A percentile compares a stretch with the other conserved stretches of the same genome.
Conservation (phyloP, 1,140 invertebrate genomes). For the Lethrus apterus region DNA sequence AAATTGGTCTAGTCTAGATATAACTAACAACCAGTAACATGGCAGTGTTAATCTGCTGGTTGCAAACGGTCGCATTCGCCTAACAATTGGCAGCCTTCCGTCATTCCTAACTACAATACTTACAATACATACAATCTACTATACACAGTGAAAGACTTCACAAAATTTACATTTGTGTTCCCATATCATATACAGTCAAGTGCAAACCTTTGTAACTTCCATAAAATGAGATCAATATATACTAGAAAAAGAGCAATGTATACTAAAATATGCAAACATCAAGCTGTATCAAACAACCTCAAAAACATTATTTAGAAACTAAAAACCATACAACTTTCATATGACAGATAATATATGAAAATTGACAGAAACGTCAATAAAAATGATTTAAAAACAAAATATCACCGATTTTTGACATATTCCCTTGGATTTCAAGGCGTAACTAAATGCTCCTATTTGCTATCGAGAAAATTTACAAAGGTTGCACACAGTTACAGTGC, state of each 20-base stretch:
- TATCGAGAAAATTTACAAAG: constrained; percentile 8
- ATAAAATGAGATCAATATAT: constrained; percentile 7
- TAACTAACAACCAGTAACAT: constrained; percentile 18
- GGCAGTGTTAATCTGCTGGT: constrained; percentile 23
- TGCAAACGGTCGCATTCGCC: constrained; percentile 16
- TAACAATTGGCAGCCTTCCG: constrained; percentile 8
- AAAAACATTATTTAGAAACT: too few species aligned
- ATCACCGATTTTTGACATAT: too few species aligned
- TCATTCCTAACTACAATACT: constrained; percentile 18
- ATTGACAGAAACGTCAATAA: too few species aligned
- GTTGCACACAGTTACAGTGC: constrained; percentile 8
- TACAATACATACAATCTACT: constrained; percentile 24
- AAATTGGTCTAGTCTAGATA: constrained; percentile 14
- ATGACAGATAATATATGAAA: too few species aligned
- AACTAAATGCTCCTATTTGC: constrained; percentile 9
- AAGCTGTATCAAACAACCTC: too few species aligned
- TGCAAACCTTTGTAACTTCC: constrained; percentile 8
- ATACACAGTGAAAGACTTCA: constrained; percentile 25
- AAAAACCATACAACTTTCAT: too few species aligned
- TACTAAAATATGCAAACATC: too few species aligned
- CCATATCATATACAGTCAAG: constrained; percentile 6
- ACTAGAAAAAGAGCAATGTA: too few species aligned
- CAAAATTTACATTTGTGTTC: constrained; percentile 19
- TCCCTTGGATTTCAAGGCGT: too few species aligned
- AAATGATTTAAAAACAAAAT: too few species aligned